Evolutionary conservation across 2,888 invertebrate genomes (phyloP).

Genomic region (Orthosia cruda): DNA sequence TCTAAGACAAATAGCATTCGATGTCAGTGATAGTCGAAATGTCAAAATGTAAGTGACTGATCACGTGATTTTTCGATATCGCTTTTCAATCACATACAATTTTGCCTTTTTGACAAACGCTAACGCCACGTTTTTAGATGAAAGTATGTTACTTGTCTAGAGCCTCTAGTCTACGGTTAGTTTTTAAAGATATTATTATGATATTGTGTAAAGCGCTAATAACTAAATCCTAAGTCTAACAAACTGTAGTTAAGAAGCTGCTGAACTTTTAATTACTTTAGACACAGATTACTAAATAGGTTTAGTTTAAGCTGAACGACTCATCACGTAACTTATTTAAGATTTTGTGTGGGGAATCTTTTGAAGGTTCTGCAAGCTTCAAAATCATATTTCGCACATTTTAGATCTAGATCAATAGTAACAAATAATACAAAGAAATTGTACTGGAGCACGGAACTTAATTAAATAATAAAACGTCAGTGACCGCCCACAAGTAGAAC

Average conservation of each 20-base stretch:
- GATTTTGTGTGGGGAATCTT: neutral
- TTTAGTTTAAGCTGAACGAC: neutral
- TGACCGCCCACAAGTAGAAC: slow-evolving; percentile 39
- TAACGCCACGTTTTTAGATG: too few species aligned
- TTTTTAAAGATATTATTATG: neutral
- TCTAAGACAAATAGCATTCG: too few species aligned
- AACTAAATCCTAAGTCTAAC: neutral
- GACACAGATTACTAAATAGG: neutral
- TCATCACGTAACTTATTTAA: neutral
- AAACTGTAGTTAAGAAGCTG: slow-evolving; percentile 14
- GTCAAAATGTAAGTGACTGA: too few species aligned
- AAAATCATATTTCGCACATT: neutral
- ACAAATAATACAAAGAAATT: slow-evolving; percentile 20
- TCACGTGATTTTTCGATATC: too few species aligned
- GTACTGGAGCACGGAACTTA: slow-evolving; percentile 22
- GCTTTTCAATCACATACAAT: too few species aligned
- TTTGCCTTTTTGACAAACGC: too few species aligned
- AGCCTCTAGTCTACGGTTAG: neutral
- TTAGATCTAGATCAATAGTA: slow-evolving; percentile 31
- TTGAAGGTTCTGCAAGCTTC: neutral
- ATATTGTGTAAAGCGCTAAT: neutral
- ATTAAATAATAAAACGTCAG: slow-evolving; percentile 39
- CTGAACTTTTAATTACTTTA: slow-evolving; percentile 9
- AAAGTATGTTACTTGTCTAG: too few species aligned
- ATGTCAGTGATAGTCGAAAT: too few species aligned